Base-by-base conservation (phyloP, 2,113 vertebrate species). In the Tretioscincus oriximinensis region DNA sequence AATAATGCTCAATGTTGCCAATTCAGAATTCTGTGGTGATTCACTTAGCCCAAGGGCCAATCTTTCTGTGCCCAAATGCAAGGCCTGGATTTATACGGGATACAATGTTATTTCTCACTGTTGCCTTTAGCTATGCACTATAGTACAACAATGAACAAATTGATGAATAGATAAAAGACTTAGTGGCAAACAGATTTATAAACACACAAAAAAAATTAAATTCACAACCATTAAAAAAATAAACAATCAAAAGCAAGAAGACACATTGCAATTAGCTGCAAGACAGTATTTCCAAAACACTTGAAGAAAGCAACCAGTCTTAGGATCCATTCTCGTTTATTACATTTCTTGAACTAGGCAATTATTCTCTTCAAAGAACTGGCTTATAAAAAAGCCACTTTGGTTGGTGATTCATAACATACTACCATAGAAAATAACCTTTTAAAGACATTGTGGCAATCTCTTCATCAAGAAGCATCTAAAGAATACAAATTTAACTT, bases 321-420 rank as follows among this genome's bases (percentile, higher is more conserved):
- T 77, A 80, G 84, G 81, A 61, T 71, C 78, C 70, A 76, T 76
- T 60, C 84, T 71, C 75, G 85, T 79, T 88, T 88, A 84, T 72
- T 51, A 82, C 89, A 82, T 89, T 92, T 88, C 90, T 92, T 79
- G 73, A 90, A 88, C 86, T 87, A 76, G 75, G 87, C 88, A 85
- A 88, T 88, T 85, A 78, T 88, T 94, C 92, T 89, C 89, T 85
- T 87, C 82, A 63, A 82, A 63, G 87, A 83, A 68, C 60, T 47
- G 14, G 72, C 85, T 91, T 81, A 89, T 71, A 86, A 87, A 86
- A 85, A 85, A 88, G 84, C 80, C 83, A 81, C 71, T 89, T 66
- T 86, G 82, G 81, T 88, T 91, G 89, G 86, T 92, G 90, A 51
- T 83, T 86, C 80, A 92, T 72, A 93, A 90, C 80, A 84, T 71